Evolutionary conservation across 2,888 invertebrate genomes (phyloP), one percentile per base, ranked within the genome.

Genomic region (Melieria picta): DNA sequence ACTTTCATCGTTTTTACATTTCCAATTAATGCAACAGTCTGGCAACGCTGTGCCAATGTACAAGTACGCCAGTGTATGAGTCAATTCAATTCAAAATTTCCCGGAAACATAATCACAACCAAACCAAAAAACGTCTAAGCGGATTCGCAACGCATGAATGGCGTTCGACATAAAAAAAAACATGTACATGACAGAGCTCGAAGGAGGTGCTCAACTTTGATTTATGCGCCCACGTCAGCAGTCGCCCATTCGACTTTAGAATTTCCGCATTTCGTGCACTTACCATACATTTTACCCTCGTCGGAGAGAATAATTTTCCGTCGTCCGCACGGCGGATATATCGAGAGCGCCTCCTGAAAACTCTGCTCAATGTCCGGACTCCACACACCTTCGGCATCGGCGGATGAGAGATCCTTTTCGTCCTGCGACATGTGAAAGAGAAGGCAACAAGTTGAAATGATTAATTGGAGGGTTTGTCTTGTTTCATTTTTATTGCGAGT

Each of bases 281-380:
- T 91, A 99, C 99, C 99, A 91, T 99, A 99, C 99, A 99, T 99
- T 93, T 99, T 99, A 87, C 99, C 99, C 91, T 99, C 99, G 88
- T 99, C 99, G 82, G 98, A 98, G 83, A 99, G 93, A 83, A 99
- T 99, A 88, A 99, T 99, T 91, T 99, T 99, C 88, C 99, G 92
- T 83, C 99, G 90, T 79, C 99, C 99, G 89, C 99, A 99, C 77
- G 99, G 99, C 75, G 99, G 99, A 90, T 99, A 99, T 87, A 99
- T 99, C 84, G 98, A 97, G 87, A 99, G 91, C 78, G 99, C 99
- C 90, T 99, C 99, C 88, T 99, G 99, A 90, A 99, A 99, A 89
- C 97, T 97, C 90, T 99, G 99, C 89, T 99, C 99, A 88, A 99
- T 99, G 89, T 99, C 99, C 79, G 98, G 97, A 89, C 97, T 97